Evolutionary conservation across 2,797 vertebrate species (phyloP).

Genomic region (Epinephelus awoara): DNA sequence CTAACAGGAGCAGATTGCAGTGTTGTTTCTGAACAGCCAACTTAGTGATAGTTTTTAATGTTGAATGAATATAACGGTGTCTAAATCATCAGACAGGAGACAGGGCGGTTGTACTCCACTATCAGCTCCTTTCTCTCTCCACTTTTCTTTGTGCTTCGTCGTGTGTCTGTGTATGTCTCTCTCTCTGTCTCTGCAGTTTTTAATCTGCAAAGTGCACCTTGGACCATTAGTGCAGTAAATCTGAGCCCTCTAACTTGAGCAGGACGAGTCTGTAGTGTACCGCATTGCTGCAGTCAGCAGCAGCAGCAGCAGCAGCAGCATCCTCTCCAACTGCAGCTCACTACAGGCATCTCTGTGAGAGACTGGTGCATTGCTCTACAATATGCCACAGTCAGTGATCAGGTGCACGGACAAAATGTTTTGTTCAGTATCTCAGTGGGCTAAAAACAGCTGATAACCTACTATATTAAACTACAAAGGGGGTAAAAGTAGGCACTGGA

Average conservation of each 20-base stretch:
- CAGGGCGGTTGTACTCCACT: not conserved
- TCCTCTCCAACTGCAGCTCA: conserved; percentile 69
- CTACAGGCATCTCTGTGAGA: conserved; percentile 59
- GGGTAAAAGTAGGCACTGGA: not conserved
- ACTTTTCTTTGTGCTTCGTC: not conserved
- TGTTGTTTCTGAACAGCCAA: not conserved
- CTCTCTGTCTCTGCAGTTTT: conserved; percentile 67
- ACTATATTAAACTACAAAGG: conserved; percentile 19
- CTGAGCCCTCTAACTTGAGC: conserved; percentile 75
- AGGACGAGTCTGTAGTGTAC: conserved; percentile 74
- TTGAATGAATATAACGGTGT: not conserved
- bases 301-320: conserved; percentile 63
- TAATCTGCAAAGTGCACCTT: conserved; percentile 81
- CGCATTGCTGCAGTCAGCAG: conserved; percentile 85
- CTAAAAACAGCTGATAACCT: conserved; percentile 27
- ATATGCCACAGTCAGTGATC: conserved; percentile 20
- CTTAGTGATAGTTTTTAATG: not conserved
- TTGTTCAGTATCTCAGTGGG: conserved; percentile 20
- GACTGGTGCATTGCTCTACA: conserved; percentile 71
- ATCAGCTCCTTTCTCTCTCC: conserved; percentile 15
- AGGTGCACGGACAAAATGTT: conserved; percentile 24
- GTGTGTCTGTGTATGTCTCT: not conserved
- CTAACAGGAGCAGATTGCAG: not conserved
- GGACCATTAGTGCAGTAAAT: conserved; percentile 81
- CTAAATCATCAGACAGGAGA: not conserved